Evolutionary conservation across 1,140 invertebrate species (phyloP).

Genomic region (Aphis craccivora): DNA sequence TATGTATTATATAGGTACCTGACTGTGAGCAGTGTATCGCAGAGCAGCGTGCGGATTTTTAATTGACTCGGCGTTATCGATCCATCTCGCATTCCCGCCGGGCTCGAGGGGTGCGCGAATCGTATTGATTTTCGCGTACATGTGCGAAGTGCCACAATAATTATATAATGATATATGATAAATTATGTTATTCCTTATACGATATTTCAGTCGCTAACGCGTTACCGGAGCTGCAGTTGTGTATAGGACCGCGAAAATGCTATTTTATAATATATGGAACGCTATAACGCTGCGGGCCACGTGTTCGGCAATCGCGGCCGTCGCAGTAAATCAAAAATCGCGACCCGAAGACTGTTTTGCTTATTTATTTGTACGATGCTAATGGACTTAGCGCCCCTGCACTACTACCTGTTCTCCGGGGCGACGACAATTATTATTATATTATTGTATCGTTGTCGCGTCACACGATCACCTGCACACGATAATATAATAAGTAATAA

Average conservation of each 20-base stretch:
- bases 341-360: neutral
- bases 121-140: slow-evolving; percentile 15
- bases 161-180: neutral
- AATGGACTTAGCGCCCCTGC: neutral
- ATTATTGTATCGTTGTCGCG: neutral
- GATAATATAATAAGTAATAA: neutral
- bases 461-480: too few species aligned
- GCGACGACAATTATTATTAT: neutral
- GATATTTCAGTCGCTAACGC: neutral
- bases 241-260: too few species aligned
- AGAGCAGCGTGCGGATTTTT: slow-evolving; percentile 25
- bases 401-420: neutral
- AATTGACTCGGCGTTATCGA: slow-evolving; percentile 36
- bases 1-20: too few species aligned
- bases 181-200: too few species aligned
- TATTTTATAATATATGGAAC: too few species aligned
- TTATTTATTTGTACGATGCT: neutral
- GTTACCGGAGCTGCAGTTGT: neutral
- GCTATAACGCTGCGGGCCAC: too few species aligned
- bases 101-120: neutral
- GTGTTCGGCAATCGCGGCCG: too few species aligned
- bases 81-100: neutral
- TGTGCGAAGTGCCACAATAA: slow-evolving; percentile 12
- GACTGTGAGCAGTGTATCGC: neutral
- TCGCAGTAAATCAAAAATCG: neutral